Conservation (phyloP, 2,797 vertebrate species). For the Aulostomus chinensis region DNA sequence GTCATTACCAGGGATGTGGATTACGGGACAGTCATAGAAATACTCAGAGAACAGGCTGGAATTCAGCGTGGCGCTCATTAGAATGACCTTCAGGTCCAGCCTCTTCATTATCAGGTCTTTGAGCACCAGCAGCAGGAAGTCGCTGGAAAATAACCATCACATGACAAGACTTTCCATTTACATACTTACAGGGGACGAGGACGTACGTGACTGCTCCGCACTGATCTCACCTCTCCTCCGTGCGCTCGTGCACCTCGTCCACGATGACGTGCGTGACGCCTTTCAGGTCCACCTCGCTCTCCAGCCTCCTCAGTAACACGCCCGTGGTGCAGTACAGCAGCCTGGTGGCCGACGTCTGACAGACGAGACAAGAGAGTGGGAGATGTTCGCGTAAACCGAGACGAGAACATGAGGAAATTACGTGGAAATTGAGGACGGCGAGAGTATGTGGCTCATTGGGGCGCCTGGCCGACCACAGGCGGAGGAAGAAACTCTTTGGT, state of each 20-base stretch:
- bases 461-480: too few relatives aligned
- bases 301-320: conserved; percentile 90
- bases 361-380: too few relatives aligned
- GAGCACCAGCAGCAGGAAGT: conserved; percentile 94
- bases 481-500: too few relatives aligned
- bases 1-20: conserved; percentile 91
- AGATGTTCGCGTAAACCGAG: too few relatives aligned
- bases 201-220: background rate
- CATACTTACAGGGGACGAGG: too few relatives aligned
- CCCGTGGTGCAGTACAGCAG: conserved; percentile 97
- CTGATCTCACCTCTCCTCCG: conserved; percentile 91
- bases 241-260: conserved; percentile 97
- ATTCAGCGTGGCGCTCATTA: conserved; percentile 98
- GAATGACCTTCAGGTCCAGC: conserved; percentile 89
- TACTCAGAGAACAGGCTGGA: conserved; percentile 95
- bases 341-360: conserved; percentile 90
- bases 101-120: conserved; percentile 91
- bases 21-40: conserved; percentile 86
- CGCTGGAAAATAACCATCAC: conserved; percentile 75
- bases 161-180: too few relatives aligned
- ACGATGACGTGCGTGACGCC: conserved; percentile 92
- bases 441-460: too few relatives aligned
- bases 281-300: conserved; percentile 86
- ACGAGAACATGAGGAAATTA: too few relatives aligned
- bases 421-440: too few relatives aligned